Base-by-base conservation (phyloP, 2,888 invertebrate genomes). In the Amphipyra tragopoginis region DNA sequence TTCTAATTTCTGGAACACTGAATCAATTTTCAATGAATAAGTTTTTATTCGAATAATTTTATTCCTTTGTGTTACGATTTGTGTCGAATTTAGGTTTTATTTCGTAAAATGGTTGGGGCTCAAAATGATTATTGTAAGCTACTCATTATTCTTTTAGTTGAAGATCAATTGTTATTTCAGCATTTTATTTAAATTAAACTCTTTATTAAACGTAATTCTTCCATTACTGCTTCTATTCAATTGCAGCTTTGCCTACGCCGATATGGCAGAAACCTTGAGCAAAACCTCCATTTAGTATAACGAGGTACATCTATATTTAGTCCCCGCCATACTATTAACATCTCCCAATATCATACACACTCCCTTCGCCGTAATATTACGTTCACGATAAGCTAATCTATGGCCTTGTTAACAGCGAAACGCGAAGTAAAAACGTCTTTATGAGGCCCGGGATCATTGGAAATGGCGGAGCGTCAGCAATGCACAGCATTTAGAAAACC, bases 401-500 rank as follows among this genome's bases (percentile, higher is more conserved):
- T 65, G 40, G 43, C 33, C 59, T 48, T 58, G 73, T 66, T 72
- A 66, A 64, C 65, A 75, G 50, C 50, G 42, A 75, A 71, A 67
- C 15, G 21, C 45, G 54, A 58, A 62, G 64, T 66, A 77, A 77
- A 73, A 77, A 77, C 62, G 56, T 62, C 56, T 58, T 21, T 52
- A 60, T 34, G 58, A 61, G 39, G 40, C 45, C 26, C 29, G 53
- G 45, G 56, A 73, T 72, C 72, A 72, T 62, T 64, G 58, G 39
- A 53, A 77, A 70, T 60, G 65, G 64, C 65, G 47, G 58, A 45
- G 48, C 40, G 62, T 67, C 76, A 69, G 65, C 62, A 65, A 68
- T 68, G 60, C 52, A 50, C 66, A 77, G 50, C 59, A 65, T 78
- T 77, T 66, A 68, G 54, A 75, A 52, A 77, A 66, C 64, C 65